phyloP scores from a whole-genome alignment of 2,888 invertebrate species.

The Watsonalla binaria region DNA sequence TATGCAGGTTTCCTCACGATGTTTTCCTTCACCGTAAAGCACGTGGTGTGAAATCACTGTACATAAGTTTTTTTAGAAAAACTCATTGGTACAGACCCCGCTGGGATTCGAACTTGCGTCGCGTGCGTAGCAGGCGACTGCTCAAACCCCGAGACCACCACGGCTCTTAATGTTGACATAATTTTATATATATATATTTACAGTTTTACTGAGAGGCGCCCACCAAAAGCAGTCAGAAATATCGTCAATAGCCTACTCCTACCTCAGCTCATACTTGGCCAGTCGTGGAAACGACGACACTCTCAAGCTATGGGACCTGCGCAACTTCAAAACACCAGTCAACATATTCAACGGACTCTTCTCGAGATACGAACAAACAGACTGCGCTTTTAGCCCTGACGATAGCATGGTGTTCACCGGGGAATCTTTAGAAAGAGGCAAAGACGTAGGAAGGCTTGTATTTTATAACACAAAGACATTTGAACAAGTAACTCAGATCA shows the following conservation, averaged over 20 bases:
- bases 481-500: conserved; percentile 84
- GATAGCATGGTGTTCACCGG: conserved; percentile 94
- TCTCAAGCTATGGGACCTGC: conserved; percentile 95
- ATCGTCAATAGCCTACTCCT: conserved; percentile 91
- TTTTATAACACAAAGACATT: conserved; percentile 91
- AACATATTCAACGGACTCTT: conserved; percentile 84
- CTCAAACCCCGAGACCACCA: too few relatives aligned
- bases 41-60: too few relatives aligned
- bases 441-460: conserved; percentile 82
- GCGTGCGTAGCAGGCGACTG: too few relatives aligned
- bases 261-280: conserved; percentile 87
- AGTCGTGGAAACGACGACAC: conserved; percentile 95
- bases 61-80: too few relatives aligned
- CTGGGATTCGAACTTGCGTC: too few relatives aligned
- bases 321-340: conserved; percentile 88
- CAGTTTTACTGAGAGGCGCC: conserved; percentile 86
- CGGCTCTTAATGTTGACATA: too few relatives aligned
- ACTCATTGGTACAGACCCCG: too few relatives aligned
- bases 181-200: conserved; percentile 23
- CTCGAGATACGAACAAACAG: conserved; percentile 91
- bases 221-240: conserved; percentile 90
- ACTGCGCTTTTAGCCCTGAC: conserved; percentile 94
- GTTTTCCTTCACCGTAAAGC: too few relatives aligned
- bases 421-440: conserved; percentile 84
- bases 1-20: too few relatives aligned